Conservation (phyloP, 1,140 invertebrate genomes). For the Bombus impatiens region DNA sequence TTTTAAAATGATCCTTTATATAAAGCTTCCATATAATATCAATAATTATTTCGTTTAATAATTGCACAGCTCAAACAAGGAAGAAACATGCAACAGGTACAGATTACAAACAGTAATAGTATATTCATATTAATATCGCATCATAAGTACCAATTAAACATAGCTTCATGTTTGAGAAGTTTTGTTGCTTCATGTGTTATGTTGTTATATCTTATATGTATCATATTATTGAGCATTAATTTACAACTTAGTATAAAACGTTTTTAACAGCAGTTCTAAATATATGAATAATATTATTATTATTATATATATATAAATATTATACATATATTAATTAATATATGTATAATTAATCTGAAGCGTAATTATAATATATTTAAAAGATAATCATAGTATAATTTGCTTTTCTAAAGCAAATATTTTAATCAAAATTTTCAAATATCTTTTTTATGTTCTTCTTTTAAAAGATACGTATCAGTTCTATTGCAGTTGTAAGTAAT, state of each 20-base stretch:
- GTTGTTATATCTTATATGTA: conserved; percentile 5
- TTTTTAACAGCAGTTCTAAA: background rate
- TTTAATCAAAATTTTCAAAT: background rate
- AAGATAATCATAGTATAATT: conserved; percentile 13
- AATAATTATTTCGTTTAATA: conserved; percentile 74
- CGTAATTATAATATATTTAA: background rate
- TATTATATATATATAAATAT: no score
- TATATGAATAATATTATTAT: background rate
- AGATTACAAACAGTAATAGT: conserved; percentile 67
- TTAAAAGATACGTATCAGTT: background rate
- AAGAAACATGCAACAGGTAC: conserved; percentile 80
- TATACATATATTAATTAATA: background rate
- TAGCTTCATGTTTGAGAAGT: conserved; percentile 31
- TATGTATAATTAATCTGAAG: background rate
- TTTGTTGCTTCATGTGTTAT: conserved; percentile 28
- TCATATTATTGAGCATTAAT: conserved; percentile 43
- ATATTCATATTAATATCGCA: conserved; percentile 51
- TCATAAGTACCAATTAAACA: conserved; percentile 32
- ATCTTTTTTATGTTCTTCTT: background rate
- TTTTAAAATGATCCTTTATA: conserved; percentile 28
- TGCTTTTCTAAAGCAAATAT: background rate
- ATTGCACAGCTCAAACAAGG: conserved; percentile 80
- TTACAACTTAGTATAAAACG: conserved; percentile 2
- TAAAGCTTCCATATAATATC: conserved; percentile 39
- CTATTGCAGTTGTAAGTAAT: background rate